Evolutionary conservation across 1,140 invertebrate species (phyloP).

Genomic region (Trichonephila clavata): DNA sequence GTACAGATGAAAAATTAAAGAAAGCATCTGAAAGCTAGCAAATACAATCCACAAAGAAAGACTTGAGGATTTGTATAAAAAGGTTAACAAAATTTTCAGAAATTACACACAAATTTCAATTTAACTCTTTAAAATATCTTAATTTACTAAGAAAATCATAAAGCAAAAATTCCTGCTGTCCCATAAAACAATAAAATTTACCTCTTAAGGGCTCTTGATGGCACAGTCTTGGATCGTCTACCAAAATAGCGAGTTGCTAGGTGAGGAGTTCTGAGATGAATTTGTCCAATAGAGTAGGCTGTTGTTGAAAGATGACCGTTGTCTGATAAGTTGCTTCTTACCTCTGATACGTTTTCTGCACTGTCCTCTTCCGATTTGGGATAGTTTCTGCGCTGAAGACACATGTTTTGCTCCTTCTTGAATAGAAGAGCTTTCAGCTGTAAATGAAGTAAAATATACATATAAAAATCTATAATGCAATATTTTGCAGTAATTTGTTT

Average conservation of each 20-base stretch:
- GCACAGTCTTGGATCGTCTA: constrained; percentile 53
- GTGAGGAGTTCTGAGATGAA: not conserved
- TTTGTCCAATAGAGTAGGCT: not conserved
- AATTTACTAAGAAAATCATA: no score
- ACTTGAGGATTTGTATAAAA: no score
- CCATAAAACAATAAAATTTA: not conserved
- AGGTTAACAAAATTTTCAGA: no score
- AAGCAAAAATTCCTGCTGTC: no score
- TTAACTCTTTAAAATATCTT: no score
- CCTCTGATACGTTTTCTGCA: constrained; percentile 3
- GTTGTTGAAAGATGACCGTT: not conserved
- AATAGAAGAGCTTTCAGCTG: constrained; percentile 33
- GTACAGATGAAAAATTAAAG: no score
- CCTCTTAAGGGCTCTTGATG: constrained; percentile 64
- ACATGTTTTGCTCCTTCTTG: not conserved
- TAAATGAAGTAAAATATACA: not conserved
- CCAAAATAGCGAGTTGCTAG: constrained; percentile 66
- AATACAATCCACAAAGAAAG: no score
- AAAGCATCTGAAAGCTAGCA: no score
- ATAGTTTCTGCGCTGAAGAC: not conserved
- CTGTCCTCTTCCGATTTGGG: constrained; percentile 18
- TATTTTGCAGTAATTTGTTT: no score
- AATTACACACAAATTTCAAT: no score
- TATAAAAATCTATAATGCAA: no score
- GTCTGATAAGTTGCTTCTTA: not conserved